phyloP scores from a whole-genome alignment of 2,113 vertebrate species.

The Phalacrocorax carbo region DNA sequence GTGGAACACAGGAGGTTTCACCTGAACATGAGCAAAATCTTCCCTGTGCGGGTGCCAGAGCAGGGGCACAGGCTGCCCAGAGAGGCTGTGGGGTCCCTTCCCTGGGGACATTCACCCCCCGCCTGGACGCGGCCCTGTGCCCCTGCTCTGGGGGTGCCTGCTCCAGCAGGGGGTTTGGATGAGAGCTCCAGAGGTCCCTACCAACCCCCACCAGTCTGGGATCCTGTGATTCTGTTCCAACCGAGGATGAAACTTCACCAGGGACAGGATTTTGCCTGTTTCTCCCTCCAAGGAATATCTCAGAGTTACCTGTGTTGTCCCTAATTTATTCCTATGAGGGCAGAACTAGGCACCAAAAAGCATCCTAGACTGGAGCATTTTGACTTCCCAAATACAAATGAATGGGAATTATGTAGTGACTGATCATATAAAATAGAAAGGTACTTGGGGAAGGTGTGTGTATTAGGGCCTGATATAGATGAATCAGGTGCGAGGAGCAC shows the following conservation, averaged over 20 bases:
- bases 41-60: too few species aligned
- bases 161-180: too few species aligned
- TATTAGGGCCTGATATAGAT: neutral
- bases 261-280: neutral
- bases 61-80: too few species aligned
- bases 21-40: too few species aligned
- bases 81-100: too few species aligned
- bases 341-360: neutral
- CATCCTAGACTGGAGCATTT: neutral
- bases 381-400: neutral
- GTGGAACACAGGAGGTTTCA: too few species aligned
- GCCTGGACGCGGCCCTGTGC: too few species aligned
- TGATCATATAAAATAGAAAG: neutral
- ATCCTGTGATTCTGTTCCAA: neutral
- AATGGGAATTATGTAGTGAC: neutral
- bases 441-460: neutral
- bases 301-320: neutral
- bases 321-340: neutral
- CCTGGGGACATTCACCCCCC: too few species aligned
- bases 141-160: too few species aligned
- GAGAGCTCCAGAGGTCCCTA: too few species aligned
- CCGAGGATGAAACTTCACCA: neutral
- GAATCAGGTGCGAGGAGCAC: neutral
- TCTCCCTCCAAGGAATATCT: neutral
- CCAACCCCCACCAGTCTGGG: too few species aligned